phyloP scores from a whole-genome alignment of 2,113 vertebrate species.

The Pycnonotus jocosus region DNA sequence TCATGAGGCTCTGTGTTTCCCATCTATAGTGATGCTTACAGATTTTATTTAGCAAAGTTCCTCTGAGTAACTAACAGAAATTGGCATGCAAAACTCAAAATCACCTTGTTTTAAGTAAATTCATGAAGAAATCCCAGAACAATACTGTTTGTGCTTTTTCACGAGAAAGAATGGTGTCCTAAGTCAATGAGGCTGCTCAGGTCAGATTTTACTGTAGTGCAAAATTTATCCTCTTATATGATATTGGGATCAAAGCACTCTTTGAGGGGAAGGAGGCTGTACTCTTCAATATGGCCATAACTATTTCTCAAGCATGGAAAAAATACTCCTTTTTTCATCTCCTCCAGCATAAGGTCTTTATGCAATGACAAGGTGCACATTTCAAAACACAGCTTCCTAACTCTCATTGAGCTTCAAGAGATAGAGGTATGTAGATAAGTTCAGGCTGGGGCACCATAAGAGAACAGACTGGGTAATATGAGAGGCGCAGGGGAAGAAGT shows the following conservation, averaged over 20 bases:
- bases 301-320: not conserved
- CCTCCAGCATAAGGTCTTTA: not conserved
- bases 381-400: not conserved
- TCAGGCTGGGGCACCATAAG: not conserved
- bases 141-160: not conserved
- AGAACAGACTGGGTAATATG: not conserved
- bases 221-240: not conserved
- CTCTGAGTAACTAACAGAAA: not conserved
- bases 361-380: not conserved
- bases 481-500: not conserved
- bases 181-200: not conserved
- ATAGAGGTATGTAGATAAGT: not conserved
- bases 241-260: not conserved
- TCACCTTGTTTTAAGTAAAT: not conserved
- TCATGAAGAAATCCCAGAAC: not conserved
- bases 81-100: not conserved
- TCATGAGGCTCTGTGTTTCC: not conserved
- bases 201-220: not conserved
- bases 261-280: not conserved
- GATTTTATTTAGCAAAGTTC: not conserved
- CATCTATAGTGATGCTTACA: not conserved
- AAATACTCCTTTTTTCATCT: not conserved
- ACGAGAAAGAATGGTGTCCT: not conserved
- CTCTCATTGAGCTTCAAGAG: not conserved
- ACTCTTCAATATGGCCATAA: not conserved